These are phyloP conservation scores for Scaptodrosophila lebanonensis DNA, from an alignment of 1,140 invertebrate species.

Conservation along the genomic window DNA sequence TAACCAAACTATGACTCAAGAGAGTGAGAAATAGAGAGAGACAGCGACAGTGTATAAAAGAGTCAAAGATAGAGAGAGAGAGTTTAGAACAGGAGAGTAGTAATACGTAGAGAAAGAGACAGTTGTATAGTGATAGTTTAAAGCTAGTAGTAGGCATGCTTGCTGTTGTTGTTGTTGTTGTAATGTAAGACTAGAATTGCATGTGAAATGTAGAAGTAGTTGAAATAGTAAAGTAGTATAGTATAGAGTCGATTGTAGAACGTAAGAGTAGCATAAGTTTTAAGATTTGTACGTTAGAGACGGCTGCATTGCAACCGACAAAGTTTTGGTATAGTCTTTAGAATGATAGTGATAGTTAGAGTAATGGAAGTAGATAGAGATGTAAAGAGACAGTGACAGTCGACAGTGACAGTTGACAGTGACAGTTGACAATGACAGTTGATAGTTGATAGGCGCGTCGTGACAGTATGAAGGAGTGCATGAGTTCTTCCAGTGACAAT, in stretches of 20 bases:
- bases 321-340: conserved; percentile 68
- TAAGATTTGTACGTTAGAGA: conserved; percentile 53
- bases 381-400: conserved; percentile 8
- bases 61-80: conserved; percentile 16
- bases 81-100: conserved; percentile 1
- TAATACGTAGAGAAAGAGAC: conserved; percentile 19
- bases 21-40: conserved; percentile 21
- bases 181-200: conserved; percentile 72
- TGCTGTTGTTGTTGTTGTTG: conserved; percentile 43
- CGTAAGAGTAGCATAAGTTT: conserved; percentile 10
- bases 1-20: conserved; percentile 70
- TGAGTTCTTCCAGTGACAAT: neutral
- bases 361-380: conserved; percentile 9
- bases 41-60: conserved; percentile 7
- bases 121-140: conserved; percentile 23
- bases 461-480: neutral
- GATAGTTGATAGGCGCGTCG: too few relatives aligned
- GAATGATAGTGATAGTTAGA: neutral
- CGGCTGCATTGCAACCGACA: conserved; percentile 54
- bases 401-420: conserved; percentile 12
- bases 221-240: conserved; percentile 14
- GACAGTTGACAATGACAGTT: conserved; percentile 6
- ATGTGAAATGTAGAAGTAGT: conserved; percentile 53
- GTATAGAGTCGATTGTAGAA: conserved; percentile 15
- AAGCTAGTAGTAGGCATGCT: conserved; percentile 55